A percentile compares a stretch with the other conserved stretches of the same genome.
phyloP scores from a whole-genome alignment of 2,797 vertebrate species.

The Rhincodon typus region DNA sequence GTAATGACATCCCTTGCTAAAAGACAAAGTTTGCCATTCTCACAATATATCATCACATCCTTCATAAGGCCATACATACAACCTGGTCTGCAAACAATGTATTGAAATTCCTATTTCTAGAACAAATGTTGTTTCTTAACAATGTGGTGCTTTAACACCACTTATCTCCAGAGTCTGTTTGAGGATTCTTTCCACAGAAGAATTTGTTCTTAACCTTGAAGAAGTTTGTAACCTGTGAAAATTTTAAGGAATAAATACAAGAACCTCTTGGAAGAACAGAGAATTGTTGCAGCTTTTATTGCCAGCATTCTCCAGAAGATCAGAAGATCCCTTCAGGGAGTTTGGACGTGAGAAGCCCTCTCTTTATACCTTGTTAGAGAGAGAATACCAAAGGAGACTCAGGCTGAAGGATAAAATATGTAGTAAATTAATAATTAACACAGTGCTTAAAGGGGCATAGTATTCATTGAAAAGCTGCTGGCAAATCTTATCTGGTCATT shows the following conservation, averaged over 20 bases:
- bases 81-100: neutral
- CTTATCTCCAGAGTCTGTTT: neutral
- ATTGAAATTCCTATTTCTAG: neutral
- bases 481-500: neutral
- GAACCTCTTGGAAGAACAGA: neutral
- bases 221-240: neutral
- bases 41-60: neutral
- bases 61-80: neutral
- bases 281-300: neutral
- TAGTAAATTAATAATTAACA: neutral
- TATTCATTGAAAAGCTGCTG: neutral
- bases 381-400: neutral
- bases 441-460: neutral
- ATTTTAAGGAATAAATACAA: neutral
- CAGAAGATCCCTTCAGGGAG: neutral
- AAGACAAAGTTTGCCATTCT: neutral
- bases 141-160: neutral
- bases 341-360: neutral
- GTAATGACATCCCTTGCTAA: neutral
- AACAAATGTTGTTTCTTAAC: neutral
- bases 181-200: neutral
- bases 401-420: neutral
- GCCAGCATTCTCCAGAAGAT: neutral
- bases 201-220: neutral
- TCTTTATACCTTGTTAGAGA: constrained; percentile 8